phyloP scores from a whole-genome alignment of 2,888 invertebrate genomes.

The Carabus problematicus region DNA sequence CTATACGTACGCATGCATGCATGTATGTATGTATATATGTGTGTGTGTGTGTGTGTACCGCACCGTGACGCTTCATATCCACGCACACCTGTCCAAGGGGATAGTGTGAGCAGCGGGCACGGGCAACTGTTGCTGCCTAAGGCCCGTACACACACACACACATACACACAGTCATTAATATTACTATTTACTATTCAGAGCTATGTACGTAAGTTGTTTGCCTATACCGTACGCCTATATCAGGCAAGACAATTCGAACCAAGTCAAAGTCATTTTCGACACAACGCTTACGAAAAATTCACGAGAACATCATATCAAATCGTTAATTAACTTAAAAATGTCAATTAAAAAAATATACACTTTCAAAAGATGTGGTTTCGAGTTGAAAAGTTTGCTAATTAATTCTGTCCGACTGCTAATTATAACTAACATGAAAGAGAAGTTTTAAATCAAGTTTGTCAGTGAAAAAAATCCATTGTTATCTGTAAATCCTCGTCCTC shows the following conservation, averaged over 20 bases:
- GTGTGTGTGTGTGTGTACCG: neutral
- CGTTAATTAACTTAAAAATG: constrained; percentile 42
- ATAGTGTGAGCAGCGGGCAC: neutral
- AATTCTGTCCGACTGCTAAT: constrained; percentile 43
- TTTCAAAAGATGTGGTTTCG: constrained; percentile 43
- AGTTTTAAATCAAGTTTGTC: constrained; percentile 43
- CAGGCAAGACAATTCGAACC: too few species aligned
- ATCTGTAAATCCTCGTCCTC: constrained; percentile 36
- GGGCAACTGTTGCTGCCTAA: constrained; percentile 33
- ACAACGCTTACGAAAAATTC: too few species aligned
- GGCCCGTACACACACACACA: neutral
- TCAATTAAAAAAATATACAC: constrained; percentile 43
- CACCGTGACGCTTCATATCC: neutral
- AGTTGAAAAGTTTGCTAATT: constrained; percentile 41
- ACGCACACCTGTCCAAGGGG: constrained; percentile 32
- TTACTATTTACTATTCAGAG: neutral
- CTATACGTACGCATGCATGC: constrained; percentile 23
- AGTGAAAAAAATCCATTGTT: constrained; percentile 42
- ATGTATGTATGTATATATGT: constrained; percentile 4
- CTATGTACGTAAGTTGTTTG: too few species aligned
- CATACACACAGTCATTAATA: neutral
- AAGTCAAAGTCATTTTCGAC: too few species aligned
- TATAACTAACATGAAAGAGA: constrained; percentile 43
- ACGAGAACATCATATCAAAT: constrained; percentile 27
- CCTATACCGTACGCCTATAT: too few species aligned